Base-by-base conservation (phyloP, 2,888 invertebrate genomes). In the Scaptomyza reducta region DNA sequence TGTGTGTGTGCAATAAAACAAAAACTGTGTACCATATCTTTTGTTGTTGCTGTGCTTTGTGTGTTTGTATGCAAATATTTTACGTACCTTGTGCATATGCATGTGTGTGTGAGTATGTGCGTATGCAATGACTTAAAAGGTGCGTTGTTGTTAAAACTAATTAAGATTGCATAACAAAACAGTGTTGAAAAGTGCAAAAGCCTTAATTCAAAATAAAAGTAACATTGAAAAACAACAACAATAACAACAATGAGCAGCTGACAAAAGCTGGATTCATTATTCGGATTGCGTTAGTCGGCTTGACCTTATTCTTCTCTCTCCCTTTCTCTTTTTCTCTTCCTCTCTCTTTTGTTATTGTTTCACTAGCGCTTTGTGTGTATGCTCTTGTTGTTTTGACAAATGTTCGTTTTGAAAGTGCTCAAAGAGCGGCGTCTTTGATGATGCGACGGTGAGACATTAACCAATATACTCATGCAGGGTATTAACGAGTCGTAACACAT, bases 161-260 rank as follows among this genome's bases (percentile, higher is more conserved):
- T 86, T 86, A 84, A 78, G 75, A 79, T 70, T 74, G 60, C 65
- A 73, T 70, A 70, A 70, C 60, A 16, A 63, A 58, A 66, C 65
- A 69, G 65, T 74, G 61, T 56, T 68, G 64, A 68, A 59, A 74
- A 65, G 55, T 51, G 65, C 56, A 45, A 40, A 42, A 50, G 29
- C 44, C 49, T 47, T 55, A 42, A 51, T 35, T 38, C 29, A 6
- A 18, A 46, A 59, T 22, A 44, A 58, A 35, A 35, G 35, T 14
- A 35, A 35, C 35, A 35, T 35, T 35, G 35, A 42, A 22, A 22
- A 18, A 35, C 44, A 56, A 54, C 29, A 76, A 47, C 27, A 59
- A 50, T 31, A n/a, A n/a, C n/a, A n/a, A n/a, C n/a, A n/a, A n/a
- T n/a, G n/a, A n/a, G n/a, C n/a, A n/a, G n/a, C n/a, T 61, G 41